Evolutionary conservation across 2,797 vertebrate genomes (phyloP).

Genomic region (Pangasius sanitwongsei): DNA sequence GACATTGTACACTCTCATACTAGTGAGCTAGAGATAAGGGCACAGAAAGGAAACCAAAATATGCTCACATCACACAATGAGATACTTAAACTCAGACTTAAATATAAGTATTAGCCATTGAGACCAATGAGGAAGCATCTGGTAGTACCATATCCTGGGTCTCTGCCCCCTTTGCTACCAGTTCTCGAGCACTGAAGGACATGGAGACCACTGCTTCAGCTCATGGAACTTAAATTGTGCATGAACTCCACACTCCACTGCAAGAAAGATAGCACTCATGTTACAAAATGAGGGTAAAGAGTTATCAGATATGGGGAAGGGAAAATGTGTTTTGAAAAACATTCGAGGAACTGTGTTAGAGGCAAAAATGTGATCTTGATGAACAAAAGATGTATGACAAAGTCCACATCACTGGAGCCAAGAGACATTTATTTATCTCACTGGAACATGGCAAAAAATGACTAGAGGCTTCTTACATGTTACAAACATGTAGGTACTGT

Average conservation of each 20-base stretch:
- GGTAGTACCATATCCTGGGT: neutral
- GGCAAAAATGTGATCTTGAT: constrained; percentile 22
- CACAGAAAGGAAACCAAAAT: neutral
- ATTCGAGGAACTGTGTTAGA: constrained; percentile 16
- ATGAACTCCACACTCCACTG: neutral
- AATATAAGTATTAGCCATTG: neutral
- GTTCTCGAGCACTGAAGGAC: neutral
- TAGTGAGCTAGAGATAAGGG: neutral
- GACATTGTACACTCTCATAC: neutral
- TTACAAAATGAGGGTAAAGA: constrained; percentile 28
- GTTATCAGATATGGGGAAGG: constrained; percentile 5
- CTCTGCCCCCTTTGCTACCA: neutral
- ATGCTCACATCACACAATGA: neutral
- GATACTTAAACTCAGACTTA: neutral
- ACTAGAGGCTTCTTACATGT: constrained; percentile 35
- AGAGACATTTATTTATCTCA: constrained; percentile 51
- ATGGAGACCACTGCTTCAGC: constrained; percentile 25
- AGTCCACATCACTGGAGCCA: constrained; percentile 29
- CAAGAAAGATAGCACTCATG: neutral
- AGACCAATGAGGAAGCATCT: constrained; percentile 2
- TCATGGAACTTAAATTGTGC: constrained; percentile 19
- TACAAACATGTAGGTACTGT: constrained; percentile 45
- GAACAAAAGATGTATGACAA: constrained; percentile 17
- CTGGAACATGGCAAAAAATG: constrained; percentile 26
- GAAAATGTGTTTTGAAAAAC: constrained; percentile 15